These are phyloP conservation scores for Eretmochelys imbricata DNA, from an alignment of 2,113 vertebrate species.

Conservation along the genomic window DNA sequence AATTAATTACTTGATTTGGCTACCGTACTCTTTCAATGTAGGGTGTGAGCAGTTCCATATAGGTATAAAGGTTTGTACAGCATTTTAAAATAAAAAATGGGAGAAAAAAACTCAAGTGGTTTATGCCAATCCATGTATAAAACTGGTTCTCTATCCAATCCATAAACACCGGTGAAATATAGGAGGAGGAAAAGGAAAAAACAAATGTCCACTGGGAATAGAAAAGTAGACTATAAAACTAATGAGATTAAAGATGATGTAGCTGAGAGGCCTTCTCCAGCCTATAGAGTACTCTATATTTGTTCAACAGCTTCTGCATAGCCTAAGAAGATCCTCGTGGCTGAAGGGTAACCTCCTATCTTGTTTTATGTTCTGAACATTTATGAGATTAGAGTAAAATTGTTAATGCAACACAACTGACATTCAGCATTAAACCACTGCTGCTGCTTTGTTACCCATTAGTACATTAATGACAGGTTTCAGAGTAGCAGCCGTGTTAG, in stretches of 20 bases:
- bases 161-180: neutral
- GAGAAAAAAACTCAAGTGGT: conserved; percentile 13
- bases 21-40: conserved; percentile 34
- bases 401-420: neutral
- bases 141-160: neutral
- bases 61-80: neutral
- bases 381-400: neutral
- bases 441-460: neutral
- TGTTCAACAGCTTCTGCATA: neutral
- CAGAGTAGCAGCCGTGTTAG: no score
- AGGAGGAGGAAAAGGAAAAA: neutral
- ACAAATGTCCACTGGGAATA: neutral
- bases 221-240: neutral
- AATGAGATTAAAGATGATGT: neutral
- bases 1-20: conserved; percentile 71
- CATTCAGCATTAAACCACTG: neutral
- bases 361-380: neutral
- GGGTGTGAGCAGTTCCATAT: conserved; percentile 22
- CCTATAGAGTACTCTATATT: neutral
- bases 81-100: conserved; percentile 32
- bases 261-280: neutral
- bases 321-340: neutral
- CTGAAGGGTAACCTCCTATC: neutral
- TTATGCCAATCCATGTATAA: neutral
- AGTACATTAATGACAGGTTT: neutral